phyloP scores from a whole-genome alignment of 2,888 invertebrate genomes.

The Callinectes sapidus region DNA sequence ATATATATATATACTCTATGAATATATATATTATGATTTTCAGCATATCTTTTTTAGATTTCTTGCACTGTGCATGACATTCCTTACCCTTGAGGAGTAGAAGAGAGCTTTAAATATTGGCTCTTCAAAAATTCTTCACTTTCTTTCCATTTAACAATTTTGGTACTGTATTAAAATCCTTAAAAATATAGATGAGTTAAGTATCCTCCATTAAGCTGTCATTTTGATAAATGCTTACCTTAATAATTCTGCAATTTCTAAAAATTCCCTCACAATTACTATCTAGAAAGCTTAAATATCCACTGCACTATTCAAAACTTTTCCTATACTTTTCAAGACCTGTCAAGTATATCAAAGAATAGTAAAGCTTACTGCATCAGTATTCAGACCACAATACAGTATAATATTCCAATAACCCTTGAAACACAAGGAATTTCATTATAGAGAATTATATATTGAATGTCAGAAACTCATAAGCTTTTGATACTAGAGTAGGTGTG shows the following conservation, averaged over 20 bases:
- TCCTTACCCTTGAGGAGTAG: constrained; percentile 37
- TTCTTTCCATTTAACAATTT: neutral
- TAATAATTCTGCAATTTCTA: neutral
- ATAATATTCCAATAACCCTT: neutral
- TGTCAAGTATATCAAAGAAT: neutral
- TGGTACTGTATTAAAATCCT: neutral
- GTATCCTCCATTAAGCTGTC: neutral
- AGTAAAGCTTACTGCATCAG: constrained; percentile 22
- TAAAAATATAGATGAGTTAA: neutral
- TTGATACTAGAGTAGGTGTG: constrained; percentile 26
- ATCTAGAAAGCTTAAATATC: neutral
- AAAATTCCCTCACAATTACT: neutral
- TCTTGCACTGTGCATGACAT: constrained; percentile 32
- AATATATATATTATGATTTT: constrained; percentile 20
- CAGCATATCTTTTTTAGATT: constrained; percentile 4
- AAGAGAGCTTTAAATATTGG: constrained; percentile 25
- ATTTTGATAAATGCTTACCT: neutral
- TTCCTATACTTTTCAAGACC: neutral
- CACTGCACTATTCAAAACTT: neutral
- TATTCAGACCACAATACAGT: constrained; percentile 18
- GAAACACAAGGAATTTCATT: constrained; percentile 8
- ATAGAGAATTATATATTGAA: neutral
- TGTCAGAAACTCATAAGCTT: constrained; percentile 22
- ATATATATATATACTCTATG: constrained; percentile 30
- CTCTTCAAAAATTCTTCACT: neutral